Evolutionary conservation across 2,113 vertebrate species (phyloP).

Genomic region (Psettodes erumei): DNA sequence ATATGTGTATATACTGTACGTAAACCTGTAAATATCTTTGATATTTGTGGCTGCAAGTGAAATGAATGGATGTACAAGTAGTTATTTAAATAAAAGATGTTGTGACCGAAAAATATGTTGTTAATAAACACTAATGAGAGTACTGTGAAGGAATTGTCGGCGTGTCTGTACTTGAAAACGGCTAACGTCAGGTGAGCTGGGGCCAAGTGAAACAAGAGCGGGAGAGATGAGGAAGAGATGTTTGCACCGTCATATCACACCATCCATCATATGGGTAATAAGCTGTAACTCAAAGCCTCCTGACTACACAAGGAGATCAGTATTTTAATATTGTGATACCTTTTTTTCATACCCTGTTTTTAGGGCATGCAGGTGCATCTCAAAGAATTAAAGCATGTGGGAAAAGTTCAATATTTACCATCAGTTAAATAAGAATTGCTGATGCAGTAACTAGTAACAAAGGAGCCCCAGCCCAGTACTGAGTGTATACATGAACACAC

Average conservation of each 20-base stretch:
- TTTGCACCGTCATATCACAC: not conserved
- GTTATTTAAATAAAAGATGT: slow-evolving; percentile 72
- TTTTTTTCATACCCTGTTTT: not conserved
- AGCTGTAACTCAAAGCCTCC: not conserved
- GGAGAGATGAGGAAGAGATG: not conserved
- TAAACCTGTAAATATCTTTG: slow-evolving; percentile 75
- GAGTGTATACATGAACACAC: too few species aligned
- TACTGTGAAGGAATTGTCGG: slow-evolving; percentile 10
- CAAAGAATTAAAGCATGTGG: too few species aligned
- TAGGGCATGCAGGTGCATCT: not conserved
- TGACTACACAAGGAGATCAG: not conserved
- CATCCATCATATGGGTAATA: not conserved
- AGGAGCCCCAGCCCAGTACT: too few species aligned
- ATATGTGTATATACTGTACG: slow-evolving; percentile 79
- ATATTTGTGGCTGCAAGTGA: slow-evolving; percentile 66
- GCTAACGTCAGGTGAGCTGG: too few species aligned
- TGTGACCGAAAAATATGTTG: slow-evolving; percentile 12
- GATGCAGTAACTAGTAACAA: too few species aligned
- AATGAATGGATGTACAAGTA: slow-evolving; percentile 52
- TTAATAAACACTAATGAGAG: slow-evolving; percentile 78
- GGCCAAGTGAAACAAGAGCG: not conserved
- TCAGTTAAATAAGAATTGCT: too few species aligned
- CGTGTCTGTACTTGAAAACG: slow-evolving; percentile 2
- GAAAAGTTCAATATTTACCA: too few species aligned
- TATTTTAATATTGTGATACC: not conserved